Evolutionary conservation across 1,140 invertebrate genomes (phyloP), one percentile per base, ranked within the genome.

Genomic region (Liolophura sinensis): DNA sequence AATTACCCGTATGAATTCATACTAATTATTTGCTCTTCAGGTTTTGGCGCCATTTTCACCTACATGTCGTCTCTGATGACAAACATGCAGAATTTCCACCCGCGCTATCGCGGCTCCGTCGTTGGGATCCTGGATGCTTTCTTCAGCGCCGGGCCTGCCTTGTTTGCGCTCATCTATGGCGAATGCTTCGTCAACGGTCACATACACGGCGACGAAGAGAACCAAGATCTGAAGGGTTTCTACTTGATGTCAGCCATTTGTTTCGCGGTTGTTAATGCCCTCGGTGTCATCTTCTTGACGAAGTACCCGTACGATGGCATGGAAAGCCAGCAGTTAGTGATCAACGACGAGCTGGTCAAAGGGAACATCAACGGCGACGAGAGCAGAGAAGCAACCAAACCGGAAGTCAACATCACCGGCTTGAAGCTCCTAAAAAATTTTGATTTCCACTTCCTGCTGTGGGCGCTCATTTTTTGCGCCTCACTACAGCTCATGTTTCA

Each of bases 391-490:
- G 6, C 18, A 1, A 46, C 16, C 31, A 46, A 58, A 5, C 1
- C 24, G 24, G 20, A 47, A 5, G 60, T 63, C 46, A 68, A 77
- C 7, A 51, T 77, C 1, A 78, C 76, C 15, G 74, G 78, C 0
- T 18, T 72, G 12, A 69, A 67, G 31, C 62, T 79, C 18, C 20
- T 78, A 0, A 65, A 70, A 12, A 59, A 68, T 15, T 72, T 70
- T 48, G 75, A 78, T 58, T 78, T 77, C 56, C 78, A 79, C n/a
- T 79, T 73, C 50, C 59, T 79, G 1, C 57, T 73, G 16, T 79
- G 78, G 78, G 49, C 67, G 6, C 77, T 72, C 56, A 75, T 78
- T 55, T 71, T 78, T 46, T 77, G 76, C 62, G 74, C 76, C n/a
- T 71, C 74, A n/a, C 54, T 79, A 5, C 76, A 78, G 60, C 63